Evolutionary conservation across 2,797 vertebrate genomes (phyloP), one percentile per base, ranked within the genome.

Genomic region (Melanotaenia nigrans): DNA sequence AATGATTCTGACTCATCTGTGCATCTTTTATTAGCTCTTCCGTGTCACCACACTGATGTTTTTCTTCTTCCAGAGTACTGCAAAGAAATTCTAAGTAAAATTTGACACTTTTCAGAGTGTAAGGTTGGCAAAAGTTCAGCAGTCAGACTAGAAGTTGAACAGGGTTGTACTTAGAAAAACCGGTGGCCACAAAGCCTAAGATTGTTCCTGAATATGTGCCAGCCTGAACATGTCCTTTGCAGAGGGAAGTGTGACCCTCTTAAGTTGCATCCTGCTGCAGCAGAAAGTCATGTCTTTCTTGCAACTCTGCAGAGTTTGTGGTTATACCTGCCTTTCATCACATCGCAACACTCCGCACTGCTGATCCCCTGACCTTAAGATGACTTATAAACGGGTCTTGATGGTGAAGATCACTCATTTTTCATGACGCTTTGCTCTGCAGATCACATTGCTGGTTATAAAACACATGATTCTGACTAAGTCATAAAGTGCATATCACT

Each of bases 91-190:
- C 35, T 49, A 35, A 62, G 77, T 22, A 71, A 67, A 61, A 56
- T 65, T 32, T 70, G 77, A 55, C 59, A 42, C n/a, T 68, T 18
- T 14, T 42, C 6, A 49, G 68, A 76, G 77, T 62, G 77, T 62
- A 33, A 71, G 78, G 64, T 80, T 60, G 59, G 86, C 70, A 79
- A 70, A 83, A 84, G 89, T 88, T 90, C 87, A 87, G 66, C 77
- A 66, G 68, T 61, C 65, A 49, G 74, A 78, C 59, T 16, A 58
- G 71, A 71, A 47, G 54, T 68, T 76, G 54, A 86, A 79, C 60
- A 65, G 67, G 77, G 71, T 64, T 78, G 59, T 69, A 69, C 73
- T 58, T 45, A 30, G 25, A 75, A 60, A 73, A 62, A 20, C 57
- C 62, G 57, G 71, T 56, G 72, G 61, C 57, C 51, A 24, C 62